Evolutionary conservation across 2,888 invertebrate species (phyloP).

Genomic region (Machimus atricapillus): DNA sequence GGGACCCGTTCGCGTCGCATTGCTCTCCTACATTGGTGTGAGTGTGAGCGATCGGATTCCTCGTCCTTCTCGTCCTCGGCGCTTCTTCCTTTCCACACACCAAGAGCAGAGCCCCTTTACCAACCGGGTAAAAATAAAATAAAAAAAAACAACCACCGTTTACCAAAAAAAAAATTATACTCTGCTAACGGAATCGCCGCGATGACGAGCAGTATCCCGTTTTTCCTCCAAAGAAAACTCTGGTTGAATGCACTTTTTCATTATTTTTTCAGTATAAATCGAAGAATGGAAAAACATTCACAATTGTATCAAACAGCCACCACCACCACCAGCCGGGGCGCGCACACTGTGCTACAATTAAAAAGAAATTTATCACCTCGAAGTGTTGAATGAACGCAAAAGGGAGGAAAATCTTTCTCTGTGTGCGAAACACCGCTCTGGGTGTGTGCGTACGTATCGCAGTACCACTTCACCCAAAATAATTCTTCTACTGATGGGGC

Average conservation of each 20-base stretch:
- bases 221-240: background rate
- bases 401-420: slow-evolving; percentile 23
- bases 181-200: background rate
- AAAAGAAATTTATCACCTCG: slow-evolving; percentile 32
- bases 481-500: background rate
- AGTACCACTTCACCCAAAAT: background rate
- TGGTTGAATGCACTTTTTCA: slow-evolving; percentile 14
- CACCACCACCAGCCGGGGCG: background rate
- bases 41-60: background rate
- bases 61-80: background rate
- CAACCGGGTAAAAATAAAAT: background rate
- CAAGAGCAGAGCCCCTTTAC: background rate
- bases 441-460: background rate
- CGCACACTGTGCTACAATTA: slow-evolving; percentile 1
- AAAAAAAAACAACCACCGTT: background rate
- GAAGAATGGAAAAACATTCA: slow-evolving; percentile 19
- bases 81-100: background rate
- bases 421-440: background rate
- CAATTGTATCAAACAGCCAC: background rate
- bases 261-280: slow-evolving; percentile 16
- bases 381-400: slow-evolving; percentile 29
- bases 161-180: background rate
- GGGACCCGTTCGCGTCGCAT: slow-evolving; percentile 15
- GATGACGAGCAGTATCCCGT: background rate
- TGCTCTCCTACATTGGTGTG: slow-evolving; percentile 1